Conservation (phyloP, 2,797 vertebrate genomes). For the Pipistrellus pygmaeus region DNA sequence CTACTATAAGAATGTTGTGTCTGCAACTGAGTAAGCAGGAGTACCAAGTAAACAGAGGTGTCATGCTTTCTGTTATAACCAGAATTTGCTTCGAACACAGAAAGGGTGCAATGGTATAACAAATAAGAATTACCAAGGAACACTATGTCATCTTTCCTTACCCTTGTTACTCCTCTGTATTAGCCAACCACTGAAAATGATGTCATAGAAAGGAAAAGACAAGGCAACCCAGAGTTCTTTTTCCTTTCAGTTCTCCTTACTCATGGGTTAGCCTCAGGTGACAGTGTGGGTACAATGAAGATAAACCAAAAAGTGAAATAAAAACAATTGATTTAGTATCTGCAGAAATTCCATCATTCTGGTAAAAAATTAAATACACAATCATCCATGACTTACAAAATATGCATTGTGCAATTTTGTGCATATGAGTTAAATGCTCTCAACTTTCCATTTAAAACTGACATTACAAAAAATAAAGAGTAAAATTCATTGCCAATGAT, state of each 20-base stretch:
- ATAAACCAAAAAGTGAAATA: background rate
- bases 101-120: background rate
- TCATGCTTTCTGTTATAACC: background rate
- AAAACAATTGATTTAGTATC: background rate
- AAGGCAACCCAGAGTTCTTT: background rate
- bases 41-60: background rate
- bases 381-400: background rate
- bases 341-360: background rate
- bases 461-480: background rate
- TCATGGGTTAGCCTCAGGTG: background rate
- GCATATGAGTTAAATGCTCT: background rate
- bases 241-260: background rate
- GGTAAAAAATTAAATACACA: constrained; percentile 5
- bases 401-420: background rate
- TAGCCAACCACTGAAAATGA: background rate
- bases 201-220: background rate
- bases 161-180: background rate
- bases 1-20: background rate
- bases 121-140: background rate
- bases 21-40: background rate
- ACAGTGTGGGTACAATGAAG: background rate
- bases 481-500: background rate
- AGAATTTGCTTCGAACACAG: background rate
- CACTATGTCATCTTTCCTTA: background rate
- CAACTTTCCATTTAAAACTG: constrained; percentile 31